Evolutionary conservation across 1,140 invertebrate genomes (phyloP).

Genomic region (Gonatopus flavifemur): DNA sequence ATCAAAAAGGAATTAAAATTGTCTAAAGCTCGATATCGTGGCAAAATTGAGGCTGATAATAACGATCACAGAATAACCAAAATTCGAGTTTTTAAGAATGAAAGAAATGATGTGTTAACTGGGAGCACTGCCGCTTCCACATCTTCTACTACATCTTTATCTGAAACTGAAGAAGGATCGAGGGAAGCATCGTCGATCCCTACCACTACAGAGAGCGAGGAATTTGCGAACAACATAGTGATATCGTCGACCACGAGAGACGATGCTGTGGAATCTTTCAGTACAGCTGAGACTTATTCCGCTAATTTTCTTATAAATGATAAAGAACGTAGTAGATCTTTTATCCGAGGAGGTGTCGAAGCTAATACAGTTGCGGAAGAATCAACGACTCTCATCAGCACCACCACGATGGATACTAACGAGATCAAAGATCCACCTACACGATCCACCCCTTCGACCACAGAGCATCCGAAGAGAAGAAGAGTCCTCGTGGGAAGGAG

Average conservation of each 20-base stretch:
- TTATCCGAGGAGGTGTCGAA: too few species aligned
- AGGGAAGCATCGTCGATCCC: background rate
- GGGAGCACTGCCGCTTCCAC: background rate
- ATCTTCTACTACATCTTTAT: too few species aligned
- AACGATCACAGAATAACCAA: slow-evolving; percentile 28
- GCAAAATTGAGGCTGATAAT: slow-evolving; percentile 17
- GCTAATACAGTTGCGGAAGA: background rate
- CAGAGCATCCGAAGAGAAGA: slow-evolving; percentile 26
- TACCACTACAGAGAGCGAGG: background rate
- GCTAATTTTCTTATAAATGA: too few species aligned
- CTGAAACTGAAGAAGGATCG: too few species aligned
- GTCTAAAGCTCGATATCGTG: slow-evolving; percentile 10
- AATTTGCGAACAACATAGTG: background rate
- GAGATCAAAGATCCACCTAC: too few species aligned
- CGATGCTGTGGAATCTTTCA: background rate
- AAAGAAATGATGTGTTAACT: slow-evolving; percentile 15
- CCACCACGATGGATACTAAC: too few species aligned
- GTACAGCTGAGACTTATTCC: background rate
- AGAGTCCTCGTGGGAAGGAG: slow-evolving; percentile 35
- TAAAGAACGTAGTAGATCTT: too few species aligned
- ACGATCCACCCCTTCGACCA: too few species aligned
- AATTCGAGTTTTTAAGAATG: slow-evolving; percentile 30
- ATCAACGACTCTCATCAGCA: too few species aligned
- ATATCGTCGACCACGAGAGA: slow-evolving; percentile 5
- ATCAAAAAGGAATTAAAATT: slow-evolving; percentile 11